Evolutionary conservation across 2,888 invertebrate genomes (phyloP), one percentile per base, ranked within the genome.

Genomic region (Chrysolina oricalcia): DNA sequence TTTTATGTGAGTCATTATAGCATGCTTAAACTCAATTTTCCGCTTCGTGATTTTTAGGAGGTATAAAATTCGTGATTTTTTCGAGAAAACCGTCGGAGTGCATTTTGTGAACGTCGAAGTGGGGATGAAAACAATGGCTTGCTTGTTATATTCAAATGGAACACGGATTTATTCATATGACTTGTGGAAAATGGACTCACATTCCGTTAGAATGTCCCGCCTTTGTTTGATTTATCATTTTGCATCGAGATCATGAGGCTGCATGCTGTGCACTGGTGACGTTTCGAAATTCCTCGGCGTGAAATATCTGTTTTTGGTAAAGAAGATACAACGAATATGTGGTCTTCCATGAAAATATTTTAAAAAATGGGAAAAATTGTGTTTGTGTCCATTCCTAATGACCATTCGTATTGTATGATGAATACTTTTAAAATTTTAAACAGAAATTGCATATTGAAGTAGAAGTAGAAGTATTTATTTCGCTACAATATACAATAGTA

Each of bases 11-110:
- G 68, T 73, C 75, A 72, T 70, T 70, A 72, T 70, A 73, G 75
- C 75, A 70, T 75, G 75, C 70, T 73, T 66, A 73, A 62, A 66
- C 70, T 56, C 75, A 72, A 75, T 75, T 75, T 75, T 75, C 75
- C 70, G 72, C 72, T 50, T 27, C n/a, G 59, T 72, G 72, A 75
- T 73, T 75, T 73, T 75, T 70, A 56, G 75, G 69, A 27, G 75
- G 70, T 72, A 72, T 75, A 50, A 41, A 48, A 70, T 70, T 73
- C 75, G 72, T 72, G 70, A 75, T 72, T 72, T 75, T 27, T 72
- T 75, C 59, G 10, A 59, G 59, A 59, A 56, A n/a, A 19, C 19
- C 50, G 50, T 4, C 35, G 17, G 59, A 6, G n/a, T 35, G 19
- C 23, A 59, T 59, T 59, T 59, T 27, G 53, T 53, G 53, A 53